phyloP scores from a whole-genome alignment of 2,113 vertebrate genomes.

The Rhinoderma darwinii region DNA sequence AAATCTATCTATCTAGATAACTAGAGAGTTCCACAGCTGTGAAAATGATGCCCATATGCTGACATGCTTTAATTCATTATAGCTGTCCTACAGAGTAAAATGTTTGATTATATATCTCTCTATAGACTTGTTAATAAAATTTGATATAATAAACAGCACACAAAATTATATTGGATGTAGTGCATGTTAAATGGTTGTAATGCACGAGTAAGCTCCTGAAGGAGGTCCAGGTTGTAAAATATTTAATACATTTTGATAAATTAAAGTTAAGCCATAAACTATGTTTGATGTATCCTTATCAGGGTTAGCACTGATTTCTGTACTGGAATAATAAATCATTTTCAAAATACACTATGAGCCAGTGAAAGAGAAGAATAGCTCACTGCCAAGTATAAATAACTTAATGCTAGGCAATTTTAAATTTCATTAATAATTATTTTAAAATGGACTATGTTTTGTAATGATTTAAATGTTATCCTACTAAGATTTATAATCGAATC shows the following conservation, averaged over 20 bases:
- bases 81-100: not conserved
- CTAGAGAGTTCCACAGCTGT: not conserved
- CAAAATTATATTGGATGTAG: constrained; percentile 23
- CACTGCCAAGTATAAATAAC: not conserved
- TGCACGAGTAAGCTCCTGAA: constrained; percentile 9
- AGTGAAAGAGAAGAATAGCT: constrained; percentile 13
- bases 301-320: not conserved
- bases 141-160: constrained; percentile 16
- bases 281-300: constrained; percentile 17
- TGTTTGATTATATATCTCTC: not conserved
- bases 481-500: not conserved
- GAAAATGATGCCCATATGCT: not conserved
- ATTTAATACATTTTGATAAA: constrained; percentile 33
- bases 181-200: constrained; percentile 24
- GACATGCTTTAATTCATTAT: not conserved
- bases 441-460: not conserved
- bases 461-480: not conserved
- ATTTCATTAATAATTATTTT: constrained; percentile 4
- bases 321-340: not conserved
- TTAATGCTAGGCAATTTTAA: not conserved
- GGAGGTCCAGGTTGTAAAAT: constrained; percentile 17
- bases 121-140: not conserved
- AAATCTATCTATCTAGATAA: not conserved
- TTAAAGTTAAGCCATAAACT: constrained; percentile 25
- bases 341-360: not conserved